Evolutionary conservation across 2,797 vertebrate genomes (phyloP).

Genomic region (Sebastes ruberrimus): DNA sequence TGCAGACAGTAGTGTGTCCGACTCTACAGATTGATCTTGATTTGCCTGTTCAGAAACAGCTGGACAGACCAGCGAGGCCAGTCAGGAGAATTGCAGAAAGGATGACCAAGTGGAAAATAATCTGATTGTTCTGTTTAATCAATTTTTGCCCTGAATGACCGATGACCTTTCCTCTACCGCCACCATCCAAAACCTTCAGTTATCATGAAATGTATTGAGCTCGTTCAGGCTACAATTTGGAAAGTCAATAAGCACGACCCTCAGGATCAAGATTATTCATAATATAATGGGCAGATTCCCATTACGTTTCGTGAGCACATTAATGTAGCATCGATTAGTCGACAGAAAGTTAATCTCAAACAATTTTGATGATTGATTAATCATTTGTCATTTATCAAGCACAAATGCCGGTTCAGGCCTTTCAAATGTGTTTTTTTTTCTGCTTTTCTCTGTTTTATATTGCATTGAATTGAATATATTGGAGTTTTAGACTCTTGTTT

Average conservation of each 20-base stretch:
- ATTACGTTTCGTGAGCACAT: not conserved
- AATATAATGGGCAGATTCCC: not conserved
- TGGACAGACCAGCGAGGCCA: not conserved
- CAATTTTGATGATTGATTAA: not conserved
- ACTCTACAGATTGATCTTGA: conserved; percentile 10
- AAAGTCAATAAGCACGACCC: not conserved
- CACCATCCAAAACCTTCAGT: not conserved
- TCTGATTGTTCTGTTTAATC: not conserved
- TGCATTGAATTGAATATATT: not conserved
- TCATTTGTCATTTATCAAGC: not conserved
- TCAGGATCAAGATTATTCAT: not conserved
- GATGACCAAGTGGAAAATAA: not conserved
- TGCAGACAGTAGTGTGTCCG: not conserved
- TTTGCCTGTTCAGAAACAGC: conserved; percentile 24
- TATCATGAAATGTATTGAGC: not conserved
- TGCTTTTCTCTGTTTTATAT: not conserved
- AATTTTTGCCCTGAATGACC: not conserved
- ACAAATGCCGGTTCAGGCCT: not conserved
- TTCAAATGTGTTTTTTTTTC: too few relatives aligned
- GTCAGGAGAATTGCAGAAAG: not conserved
- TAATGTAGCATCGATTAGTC: not conserved
- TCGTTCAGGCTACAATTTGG: not conserved
- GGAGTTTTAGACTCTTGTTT: not conserved
- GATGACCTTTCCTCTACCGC: not conserved
- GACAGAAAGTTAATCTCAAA: not conserved